Evolutionary conservation across 37 sponge, comb jelly and placozoan genomes (phyloP), one percentile per base, ranked within the genome.

Genomic region (Spongilla lacustris): DNA sequence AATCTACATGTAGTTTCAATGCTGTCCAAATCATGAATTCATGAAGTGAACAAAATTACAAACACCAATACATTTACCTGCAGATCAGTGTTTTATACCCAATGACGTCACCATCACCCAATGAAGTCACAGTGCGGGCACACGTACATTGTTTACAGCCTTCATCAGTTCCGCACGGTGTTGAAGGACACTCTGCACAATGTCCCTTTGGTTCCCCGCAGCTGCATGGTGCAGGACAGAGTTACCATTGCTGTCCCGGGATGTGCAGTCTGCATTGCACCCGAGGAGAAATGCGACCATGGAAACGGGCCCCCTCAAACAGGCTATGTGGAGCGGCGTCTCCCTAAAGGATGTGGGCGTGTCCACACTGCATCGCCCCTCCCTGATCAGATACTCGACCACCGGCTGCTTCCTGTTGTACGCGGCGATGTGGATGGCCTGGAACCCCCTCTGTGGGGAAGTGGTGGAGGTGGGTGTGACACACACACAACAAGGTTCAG

Each of bases 361-460:
- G 77, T 86, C 50, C 36, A 68, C 69, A 6, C 23, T 13, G 70
- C 79, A 78, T 22, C 22, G 29, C 19, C 74, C 66, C 23, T 31
- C 24, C 11, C 48, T 17, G 17, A 86, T 58, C 19, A 86, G 38
- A 0, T 41, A 24, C 28, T 71, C 41, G 2, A 86, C 58, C 22
- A 72, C 33, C 19, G 58, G 33, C 19, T 30, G 24, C 34, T 77
- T 76, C 68, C 41, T 75, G 76, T 33, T 76, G 69, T 69, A 25
- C 25, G 78, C 76, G 30, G 81, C 82, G 29, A 31, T 77, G 77
- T 88, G 88, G 23, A 76, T 69, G 75, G 81, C 82, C 17, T 82
- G 72, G 38, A 71, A 78, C 30, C 86, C 86, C 12, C 86, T 67
- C 86, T 86, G 86, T 19, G 32, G 21, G 67, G 3, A 6, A 5